A percentile compares a stretch with the other conserved stretches of the same genome.
phyloP scores from a whole-genome alignment of 2,888 invertebrate species.

The Dynastes maya region DNA sequence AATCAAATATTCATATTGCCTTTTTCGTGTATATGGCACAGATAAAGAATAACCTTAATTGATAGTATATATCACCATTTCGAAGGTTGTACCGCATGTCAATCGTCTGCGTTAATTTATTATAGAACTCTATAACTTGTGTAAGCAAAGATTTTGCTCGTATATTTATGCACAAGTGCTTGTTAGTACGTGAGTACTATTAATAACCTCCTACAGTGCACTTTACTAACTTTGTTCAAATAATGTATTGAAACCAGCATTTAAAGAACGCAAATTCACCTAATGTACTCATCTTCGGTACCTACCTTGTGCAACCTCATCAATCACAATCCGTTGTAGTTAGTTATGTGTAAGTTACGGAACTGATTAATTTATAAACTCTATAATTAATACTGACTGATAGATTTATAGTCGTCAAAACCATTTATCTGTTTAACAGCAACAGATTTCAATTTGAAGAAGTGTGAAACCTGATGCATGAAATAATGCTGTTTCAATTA shows the following conservation, averaged over 20 bases:
- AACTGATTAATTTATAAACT: slow-evolving; percentile 43
- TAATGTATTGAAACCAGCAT: neutral
- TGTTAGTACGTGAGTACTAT: neutral
- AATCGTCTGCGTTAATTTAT: no score
- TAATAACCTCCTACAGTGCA: slow-evolving; percentile 17
- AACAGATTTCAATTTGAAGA: slow-evolving; percentile 35
- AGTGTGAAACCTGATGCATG: neutral
- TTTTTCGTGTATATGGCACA: no score
- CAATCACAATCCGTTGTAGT: slow-evolving; percentile 30
- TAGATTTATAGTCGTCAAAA: slow-evolving; percentile 31
- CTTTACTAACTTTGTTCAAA: neutral
- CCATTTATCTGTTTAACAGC: slow-evolving; percentile 31
- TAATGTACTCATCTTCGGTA: slow-evolving; percentile 2
- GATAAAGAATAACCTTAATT: no score
- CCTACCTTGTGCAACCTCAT: slow-evolving; percentile 11
- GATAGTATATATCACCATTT: no score
- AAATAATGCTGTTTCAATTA: neutral
- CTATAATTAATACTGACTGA: slow-evolving; percentile 40
- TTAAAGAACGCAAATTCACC: slow-evolving; percentile 27
- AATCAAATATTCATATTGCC: no score
- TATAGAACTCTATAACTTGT: no score
- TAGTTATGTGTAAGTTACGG: slow-evolving; percentile 9
- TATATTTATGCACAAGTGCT: no score
- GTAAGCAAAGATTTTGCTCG: no score
- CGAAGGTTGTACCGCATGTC: no score